phyloP scores from a whole-genome alignment of 2,113 vertebrate species.

The Gymnarchus niloticus region DNA sequence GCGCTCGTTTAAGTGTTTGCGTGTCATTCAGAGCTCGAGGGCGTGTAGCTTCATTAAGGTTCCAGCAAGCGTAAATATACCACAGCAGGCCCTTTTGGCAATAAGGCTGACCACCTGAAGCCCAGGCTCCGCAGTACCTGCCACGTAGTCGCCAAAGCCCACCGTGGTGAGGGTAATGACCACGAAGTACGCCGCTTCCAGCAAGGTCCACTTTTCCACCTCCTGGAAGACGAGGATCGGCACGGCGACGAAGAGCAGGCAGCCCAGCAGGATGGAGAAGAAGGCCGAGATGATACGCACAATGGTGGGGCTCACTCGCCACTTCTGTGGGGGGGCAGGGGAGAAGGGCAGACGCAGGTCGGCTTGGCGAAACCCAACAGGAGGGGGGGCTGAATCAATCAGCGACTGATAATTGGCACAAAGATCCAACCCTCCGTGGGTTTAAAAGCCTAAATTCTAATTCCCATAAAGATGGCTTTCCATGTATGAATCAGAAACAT shows the following conservation, averaged over 20 bases:
- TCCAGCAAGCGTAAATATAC: not conserved
- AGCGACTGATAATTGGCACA: not conserved
- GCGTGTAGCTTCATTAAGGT: not conserved
- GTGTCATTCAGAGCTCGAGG: not conserved
- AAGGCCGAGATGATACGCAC: slow-evolving; percentile 76
- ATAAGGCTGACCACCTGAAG: not conserved
- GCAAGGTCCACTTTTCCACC: slow-evolving; percentile 69
- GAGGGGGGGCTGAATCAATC: too few relatives aligned
- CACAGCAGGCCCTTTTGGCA: not conserved
- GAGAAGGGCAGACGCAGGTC: not conserved
- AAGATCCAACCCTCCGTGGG: not conserved
- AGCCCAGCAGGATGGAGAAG: slow-evolving; percentile 78
- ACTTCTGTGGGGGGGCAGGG: slow-evolving; percentile 62
- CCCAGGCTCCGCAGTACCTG: slow-evolving; percentile 58
- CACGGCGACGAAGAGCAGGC: slow-evolving; percentile 73
- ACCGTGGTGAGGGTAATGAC: slow-evolving; percentile 85
- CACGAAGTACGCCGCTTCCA: slow-evolving; percentile 82
- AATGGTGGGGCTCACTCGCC: slow-evolving; percentile 73
- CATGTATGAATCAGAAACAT: not conserved
- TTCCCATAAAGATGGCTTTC: not conserved
- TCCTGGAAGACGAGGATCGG: slow-evolving; percentile 74
- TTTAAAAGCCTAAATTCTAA: not conserved
- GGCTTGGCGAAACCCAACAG: not conserved
- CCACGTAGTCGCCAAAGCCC: slow-evolving; percentile 85
- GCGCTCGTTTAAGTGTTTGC: too few relatives aligned